Percentiles rank a stretch among this genome's conserved stretches.
These are phyloP conservation scores for Poecilia gillii DNA, from an alignment of 2,797 vertebrate species.

Conservation along the genomic window DNA sequence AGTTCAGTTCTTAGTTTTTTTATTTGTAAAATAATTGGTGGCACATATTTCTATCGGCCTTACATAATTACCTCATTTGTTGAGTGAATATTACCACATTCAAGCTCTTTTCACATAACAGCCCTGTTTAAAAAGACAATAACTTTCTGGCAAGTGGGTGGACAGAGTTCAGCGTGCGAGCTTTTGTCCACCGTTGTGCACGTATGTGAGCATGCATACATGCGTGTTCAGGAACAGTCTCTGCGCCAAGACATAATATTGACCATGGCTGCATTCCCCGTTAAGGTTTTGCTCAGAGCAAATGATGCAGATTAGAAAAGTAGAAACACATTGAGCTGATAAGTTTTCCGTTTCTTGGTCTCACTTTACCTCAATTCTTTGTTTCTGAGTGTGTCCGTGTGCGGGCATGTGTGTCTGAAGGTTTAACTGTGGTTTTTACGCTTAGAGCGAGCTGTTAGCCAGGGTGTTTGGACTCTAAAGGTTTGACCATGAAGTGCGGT, in stretches of 20 bases:
- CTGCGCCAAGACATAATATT: conserved; percentile 82
- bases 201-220: conserved; percentile 53
- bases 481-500: conserved; percentile 62
- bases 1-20: background rate
- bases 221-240: conserved; percentile 68
- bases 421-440: conserved; percentile 67
- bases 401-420: conserved; percentile 26
- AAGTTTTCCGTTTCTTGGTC: conserved; percentile 68
- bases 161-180: conserved; percentile 46
- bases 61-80: conserved; percentile 50
- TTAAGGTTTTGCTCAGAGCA: conserved; percentile 79
- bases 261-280: conserved; percentile 78
- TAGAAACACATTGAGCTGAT: conserved; percentile 83
- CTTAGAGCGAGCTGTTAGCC: conserved; percentile 49
- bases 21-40: background rate
- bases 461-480: conserved; percentile 71
- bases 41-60: background rate
- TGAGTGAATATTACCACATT: conserved; percentile 47
- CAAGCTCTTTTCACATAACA: conserved; percentile 46
- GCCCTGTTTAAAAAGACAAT: conserved; percentile 30
- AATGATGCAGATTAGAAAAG: conserved; percentile 85
- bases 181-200: conserved; percentile 61
- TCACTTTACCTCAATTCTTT: conserved; percentile 51
- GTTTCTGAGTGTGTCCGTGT: conserved; percentile 22
- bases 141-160: conserved; percentile 56